Conservation (phyloP, 2,797 vertebrate genomes). For the Squalus acanthias region DNA sequence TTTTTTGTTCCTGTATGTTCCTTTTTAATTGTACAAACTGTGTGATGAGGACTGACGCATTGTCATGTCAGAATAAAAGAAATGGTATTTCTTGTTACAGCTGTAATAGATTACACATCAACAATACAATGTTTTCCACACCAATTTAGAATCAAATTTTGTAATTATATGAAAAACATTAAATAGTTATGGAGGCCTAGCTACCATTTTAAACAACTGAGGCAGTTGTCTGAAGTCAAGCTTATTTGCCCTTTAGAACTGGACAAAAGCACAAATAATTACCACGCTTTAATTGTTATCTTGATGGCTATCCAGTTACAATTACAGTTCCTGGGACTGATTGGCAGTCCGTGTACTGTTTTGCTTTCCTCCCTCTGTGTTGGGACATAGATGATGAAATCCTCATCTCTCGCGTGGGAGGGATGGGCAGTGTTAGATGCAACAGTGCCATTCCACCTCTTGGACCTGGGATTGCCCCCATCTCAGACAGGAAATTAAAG, state of each 20-base stretch:
- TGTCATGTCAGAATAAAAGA: conserved; percentile 29
- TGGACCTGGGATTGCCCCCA: not conserved
- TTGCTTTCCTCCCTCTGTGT: not conserved
- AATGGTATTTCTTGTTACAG: conserved; percentile 26
- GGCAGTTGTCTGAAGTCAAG: not conserved
- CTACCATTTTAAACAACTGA: not conserved
- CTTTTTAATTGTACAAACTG: conserved; percentile 17
- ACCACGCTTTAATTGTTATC: not conserved
- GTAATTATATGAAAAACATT: not conserved
- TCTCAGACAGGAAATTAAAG: not conserved
- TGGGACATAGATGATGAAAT: not conserved
- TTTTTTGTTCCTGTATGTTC: conserved; percentile 32
- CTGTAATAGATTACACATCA: conserved; percentile 20
- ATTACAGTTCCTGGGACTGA: not conserved
- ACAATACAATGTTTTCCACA: conserved; percentile 20
- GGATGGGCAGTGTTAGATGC: not conserved
- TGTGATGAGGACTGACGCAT: not conserved
- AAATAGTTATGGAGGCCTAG: not conserved
- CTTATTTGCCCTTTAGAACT: not conserved
- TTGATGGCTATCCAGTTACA: not conserved
- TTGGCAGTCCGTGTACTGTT: not conserved
- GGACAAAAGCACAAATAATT: not conserved
- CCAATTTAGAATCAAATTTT: conserved; percentile 17
- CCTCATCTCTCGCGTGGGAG: not conserved
- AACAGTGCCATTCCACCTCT: not conserved